These are phyloP conservation scores for Hipposideros armiger DNA, from an alignment of 2,113 vertebrate genomes.

Conservation along the genomic window DNA sequence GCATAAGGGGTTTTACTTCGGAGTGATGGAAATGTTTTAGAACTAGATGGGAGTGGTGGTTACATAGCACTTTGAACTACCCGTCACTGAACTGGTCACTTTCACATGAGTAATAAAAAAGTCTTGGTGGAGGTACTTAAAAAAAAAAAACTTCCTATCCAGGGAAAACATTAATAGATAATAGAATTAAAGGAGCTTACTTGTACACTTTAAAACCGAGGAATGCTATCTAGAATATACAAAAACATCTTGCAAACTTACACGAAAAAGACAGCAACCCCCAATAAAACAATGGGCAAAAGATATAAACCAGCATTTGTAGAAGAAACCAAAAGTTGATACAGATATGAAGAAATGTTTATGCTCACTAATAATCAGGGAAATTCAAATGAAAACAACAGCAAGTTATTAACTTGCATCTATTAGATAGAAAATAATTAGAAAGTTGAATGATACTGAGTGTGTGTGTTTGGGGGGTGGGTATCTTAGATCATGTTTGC, in stretches of 20 bases:
- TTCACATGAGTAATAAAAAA: constrained; percentile 13
- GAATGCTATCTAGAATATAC: not conserved
- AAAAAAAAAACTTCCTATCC: not conserved
- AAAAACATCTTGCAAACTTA: not conserved
- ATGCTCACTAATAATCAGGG: not conserved
- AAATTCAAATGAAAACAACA: constrained; percentile 1
- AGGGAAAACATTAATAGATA: not conserved
- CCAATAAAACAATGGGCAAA: constrained; percentile 13
- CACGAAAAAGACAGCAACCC: not conserved
- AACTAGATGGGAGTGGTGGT: not conserved
- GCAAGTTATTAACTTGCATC: not conserved
- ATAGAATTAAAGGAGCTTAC: constrained; percentile 26
- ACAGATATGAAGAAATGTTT: constrained; percentile 4
- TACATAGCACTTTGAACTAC: not conserved
- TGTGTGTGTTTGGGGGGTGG: not conserved
- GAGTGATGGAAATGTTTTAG: not conserved
- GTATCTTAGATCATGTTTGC: not conserved
- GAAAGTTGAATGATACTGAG: not conserved
- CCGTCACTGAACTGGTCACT: not conserved
- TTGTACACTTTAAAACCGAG: not conserved
- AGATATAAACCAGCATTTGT: not conserved
- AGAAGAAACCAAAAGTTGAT: not conserved
- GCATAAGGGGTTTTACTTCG: not conserved
- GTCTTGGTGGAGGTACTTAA: not conserved
- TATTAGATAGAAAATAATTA: not conserved